phyloP scores from a whole-genome alignment of 2,113 vertebrate genomes.

The Perca schrenkii region DNA sequence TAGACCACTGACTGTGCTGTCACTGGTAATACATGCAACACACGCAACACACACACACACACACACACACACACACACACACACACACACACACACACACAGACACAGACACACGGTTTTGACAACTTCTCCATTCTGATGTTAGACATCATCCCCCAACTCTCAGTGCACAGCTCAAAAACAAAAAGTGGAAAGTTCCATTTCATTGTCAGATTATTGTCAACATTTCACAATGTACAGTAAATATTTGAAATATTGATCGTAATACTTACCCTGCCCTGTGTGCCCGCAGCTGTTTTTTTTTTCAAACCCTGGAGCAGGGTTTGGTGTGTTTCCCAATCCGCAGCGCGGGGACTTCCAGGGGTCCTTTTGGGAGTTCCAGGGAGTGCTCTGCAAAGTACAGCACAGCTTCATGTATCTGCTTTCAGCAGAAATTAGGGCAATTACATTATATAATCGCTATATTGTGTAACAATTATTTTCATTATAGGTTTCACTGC shows the following conservation, averaged over 20 bases:
- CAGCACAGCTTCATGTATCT: constrained; percentile 33
- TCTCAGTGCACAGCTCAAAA: constrained; percentile 12
- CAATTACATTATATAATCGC: constrained; percentile 40
- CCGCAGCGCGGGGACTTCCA: constrained; percentile 18
- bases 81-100: constrained; percentile 16
- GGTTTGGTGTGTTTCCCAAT: constrained; percentile 3
- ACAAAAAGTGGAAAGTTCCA: constrained; percentile 29
- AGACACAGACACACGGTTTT: constrained; percentile 22
- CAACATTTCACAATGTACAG: neutral
- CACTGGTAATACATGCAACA: constrained; percentile 41
- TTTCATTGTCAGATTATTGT: constrained; percentile 40
- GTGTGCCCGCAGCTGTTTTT: neutral
- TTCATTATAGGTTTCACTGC: constrained; percentile 7
- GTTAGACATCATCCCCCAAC: neutral
- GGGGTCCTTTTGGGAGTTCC: constrained; percentile 31
- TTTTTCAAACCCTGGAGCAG: constrained; percentile 4
- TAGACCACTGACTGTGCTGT: constrained; percentile 51
- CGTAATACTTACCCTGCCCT: neutral
- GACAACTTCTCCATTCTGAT: constrained; percentile 60
- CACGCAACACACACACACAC: neutral
- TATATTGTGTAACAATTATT: constrained; percentile 49
- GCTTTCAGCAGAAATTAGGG: constrained; percentile 38
- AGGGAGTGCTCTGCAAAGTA: constrained; percentile 42
- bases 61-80: constrained; percentile 9
- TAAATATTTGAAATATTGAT: constrained; percentile 35